Evolutionary conservation across 2,888 invertebrate species (phyloP), one percentile per base, ranked within the genome.

Genomic region (Drosophila cognata): DNA sequence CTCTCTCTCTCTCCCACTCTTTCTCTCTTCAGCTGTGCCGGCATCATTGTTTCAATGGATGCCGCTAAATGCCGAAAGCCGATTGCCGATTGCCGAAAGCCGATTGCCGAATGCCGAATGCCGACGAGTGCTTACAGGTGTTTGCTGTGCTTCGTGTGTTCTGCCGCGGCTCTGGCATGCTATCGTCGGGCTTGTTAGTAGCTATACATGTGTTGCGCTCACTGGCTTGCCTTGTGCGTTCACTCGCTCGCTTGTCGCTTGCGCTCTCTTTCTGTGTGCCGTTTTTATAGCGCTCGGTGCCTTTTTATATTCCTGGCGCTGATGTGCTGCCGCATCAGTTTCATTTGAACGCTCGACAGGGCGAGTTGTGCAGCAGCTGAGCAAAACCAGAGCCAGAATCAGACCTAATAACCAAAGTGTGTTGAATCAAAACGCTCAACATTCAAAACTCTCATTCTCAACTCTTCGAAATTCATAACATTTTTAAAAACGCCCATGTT

Each of bases 61-160:
- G 50, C 56, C 50, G 35, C 58, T 21, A 46, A 46, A 25, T 46
- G 21, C 21, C 46, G 21, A 46, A 4, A 1, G 4, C 21, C 43
- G 13, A 43, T 7, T 43, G 4, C 21, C 43, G 13, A 43, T 7
- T 43, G 43, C 6, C 46, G 46, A 46, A n/a, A 13, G 50, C 50
- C 35, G 13, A 35, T 1, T 1, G 33, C 11, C 50, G 48, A 43
- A 11, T 38, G 56, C 56, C 43, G 21, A 46, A 21, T 7, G 46
- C 46, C 62, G 51, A 62, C 62, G 77, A 64, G 57, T 90, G 91
- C 82, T 87, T 87, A 87, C 86, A 87, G 86, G 86, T 87, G 87
- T 91, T 89, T 87, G 71, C 60, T 58, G 52, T 64, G 38, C 29
- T 29, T 51, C 46, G 46, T 25, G 46, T 16, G 25, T 5, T 50